phyloP scores from a whole-genome alignment of 2,888 invertebrate species.

The Trissolcus brochymenae region DNA sequence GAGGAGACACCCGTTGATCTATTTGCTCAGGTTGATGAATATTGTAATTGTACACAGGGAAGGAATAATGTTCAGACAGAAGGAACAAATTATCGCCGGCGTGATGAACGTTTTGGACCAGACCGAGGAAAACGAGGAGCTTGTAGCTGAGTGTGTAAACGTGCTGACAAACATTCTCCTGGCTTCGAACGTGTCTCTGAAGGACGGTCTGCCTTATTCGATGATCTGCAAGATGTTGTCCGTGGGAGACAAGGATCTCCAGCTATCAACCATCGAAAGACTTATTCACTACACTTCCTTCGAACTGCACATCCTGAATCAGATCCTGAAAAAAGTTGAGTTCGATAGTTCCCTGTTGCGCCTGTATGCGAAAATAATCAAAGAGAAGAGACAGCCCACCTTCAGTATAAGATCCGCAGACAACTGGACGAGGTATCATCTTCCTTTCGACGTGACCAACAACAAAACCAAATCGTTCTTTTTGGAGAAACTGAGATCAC shows the following conservation, averaged over 20 bases:
- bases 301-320: constrained; percentile 84
- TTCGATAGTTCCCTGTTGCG: constrained; percentile 78
- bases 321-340: constrained; percentile 80
- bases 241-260: constrained; percentile 79
- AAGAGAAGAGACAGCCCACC: constrained; percentile 82
- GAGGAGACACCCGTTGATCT: constrained; percentile 67
- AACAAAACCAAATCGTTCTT: constrained; percentile 66
- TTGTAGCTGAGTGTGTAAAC: constrained; percentile 63
- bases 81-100: constrained; percentile 80
- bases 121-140: constrained; percentile 55
- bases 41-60: constrained; percentile 81
- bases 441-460: constrained; percentile 69
- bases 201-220: constrained; percentile 85
- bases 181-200: constrained; percentile 80
- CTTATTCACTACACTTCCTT: constrained; percentile 83
- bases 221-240: constrained; percentile 82
- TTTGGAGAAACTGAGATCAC: constrained; percentile 60
- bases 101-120: constrained; percentile 70
- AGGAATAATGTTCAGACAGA: constrained; percentile 81
- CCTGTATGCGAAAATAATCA: constrained; percentile 82
- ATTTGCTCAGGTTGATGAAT: constrained; percentile 76
- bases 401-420: constrained; percentile 80
- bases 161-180: constrained; percentile 67
- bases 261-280: constrained; percentile 82
- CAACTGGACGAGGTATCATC: constrained; percentile 83